A percentile compares a stretch with the other conserved stretches of the same genome.
Evolutionary conservation across 2,797 vertebrate species (phyloP).

Genomic region (Hyperoplus lanceolatus): DNA sequence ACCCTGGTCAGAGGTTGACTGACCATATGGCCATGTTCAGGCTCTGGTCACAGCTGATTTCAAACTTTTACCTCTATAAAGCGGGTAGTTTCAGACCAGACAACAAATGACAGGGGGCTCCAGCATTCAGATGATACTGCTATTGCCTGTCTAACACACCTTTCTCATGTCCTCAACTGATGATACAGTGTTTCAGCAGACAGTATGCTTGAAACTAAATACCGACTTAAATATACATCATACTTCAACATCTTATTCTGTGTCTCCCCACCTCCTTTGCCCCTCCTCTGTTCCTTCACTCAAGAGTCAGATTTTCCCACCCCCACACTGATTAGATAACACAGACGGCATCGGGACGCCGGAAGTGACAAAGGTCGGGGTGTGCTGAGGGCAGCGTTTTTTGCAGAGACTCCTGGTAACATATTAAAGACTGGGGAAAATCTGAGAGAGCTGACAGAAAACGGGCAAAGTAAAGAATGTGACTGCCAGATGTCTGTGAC

Average conservation of each 20-base stretch:
- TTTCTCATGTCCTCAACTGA: background rate
- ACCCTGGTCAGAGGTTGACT: conserved; percentile 68
- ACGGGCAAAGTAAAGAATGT: conserved; percentile 36
- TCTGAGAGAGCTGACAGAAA: conserved; percentile 33
- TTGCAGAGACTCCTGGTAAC: conserved; percentile 78
- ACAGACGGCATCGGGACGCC: conserved; percentile 63
- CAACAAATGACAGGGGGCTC: conserved; percentile 5
- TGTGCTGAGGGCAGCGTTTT: conserved; percentile 79
- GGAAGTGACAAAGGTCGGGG: conserved; percentile 84
- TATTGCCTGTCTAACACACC: background rate
- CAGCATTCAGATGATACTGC: background rate
- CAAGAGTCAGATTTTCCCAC: conserved; percentile 62
- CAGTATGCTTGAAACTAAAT: background rate
- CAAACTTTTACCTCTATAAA: conserved; percentile 61
- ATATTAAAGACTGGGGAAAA: conserved; percentile 75
- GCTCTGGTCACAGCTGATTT: conserved; percentile 51
- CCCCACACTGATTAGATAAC: conserved; percentile 80
- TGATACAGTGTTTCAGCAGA: background rate
- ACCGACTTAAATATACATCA: background rate
- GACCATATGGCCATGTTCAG: conserved; percentile 73
- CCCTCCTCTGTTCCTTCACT: conserved; percentile 39
- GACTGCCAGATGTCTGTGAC: conserved; percentile 52
- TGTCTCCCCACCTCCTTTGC: conserved; percentile 13
- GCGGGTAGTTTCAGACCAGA: conserved; percentile 50
- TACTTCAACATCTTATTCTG: conserved; percentile 13